A percentile compares a stretch with the other conserved stretches of the same genome.
phyloP scores from a whole-genome alignment of 2,113 vertebrate species.

The Saimiri boliviensis region DNA sequence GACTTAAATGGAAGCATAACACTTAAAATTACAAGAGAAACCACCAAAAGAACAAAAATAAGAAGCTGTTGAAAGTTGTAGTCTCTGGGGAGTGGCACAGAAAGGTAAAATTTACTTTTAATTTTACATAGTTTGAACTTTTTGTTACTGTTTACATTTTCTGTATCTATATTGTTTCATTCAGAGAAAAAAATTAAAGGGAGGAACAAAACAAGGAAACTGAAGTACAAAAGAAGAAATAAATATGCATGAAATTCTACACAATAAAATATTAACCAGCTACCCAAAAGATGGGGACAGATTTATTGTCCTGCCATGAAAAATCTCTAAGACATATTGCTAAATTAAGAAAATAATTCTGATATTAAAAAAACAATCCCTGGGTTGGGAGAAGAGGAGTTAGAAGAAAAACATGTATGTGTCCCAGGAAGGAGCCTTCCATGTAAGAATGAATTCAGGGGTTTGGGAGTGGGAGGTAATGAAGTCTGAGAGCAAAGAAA shows the following conservation, averaged over 20 bases:
- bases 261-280: not conserved
- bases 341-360: not conserved
- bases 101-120: not conserved
- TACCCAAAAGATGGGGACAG: not conserved
- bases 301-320: not conserved
- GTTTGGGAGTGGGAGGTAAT: not conserved
- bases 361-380: not conserved
- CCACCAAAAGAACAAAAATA: constrained; percentile 3
- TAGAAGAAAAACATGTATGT: not conserved
- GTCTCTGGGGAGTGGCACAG: not conserved
- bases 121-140: not conserved
- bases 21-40: not conserved
- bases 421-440: not conserved
- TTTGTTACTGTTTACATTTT: not conserved
- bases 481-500: not conserved
- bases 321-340: not conserved
- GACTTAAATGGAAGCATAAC: not conserved
- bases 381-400: not conserved
- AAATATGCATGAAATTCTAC: not conserved
- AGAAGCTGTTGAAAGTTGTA: not conserved
- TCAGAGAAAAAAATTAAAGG: not conserved
- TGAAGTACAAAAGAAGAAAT: not conserved
- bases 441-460: not conserved
- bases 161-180: not conserved
- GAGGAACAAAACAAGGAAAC: not conserved